These are phyloP conservation scores for Monopterus albus DNA, from an alignment of 2,113 vertebrate species.

Conservation along the genomic window DNA sequence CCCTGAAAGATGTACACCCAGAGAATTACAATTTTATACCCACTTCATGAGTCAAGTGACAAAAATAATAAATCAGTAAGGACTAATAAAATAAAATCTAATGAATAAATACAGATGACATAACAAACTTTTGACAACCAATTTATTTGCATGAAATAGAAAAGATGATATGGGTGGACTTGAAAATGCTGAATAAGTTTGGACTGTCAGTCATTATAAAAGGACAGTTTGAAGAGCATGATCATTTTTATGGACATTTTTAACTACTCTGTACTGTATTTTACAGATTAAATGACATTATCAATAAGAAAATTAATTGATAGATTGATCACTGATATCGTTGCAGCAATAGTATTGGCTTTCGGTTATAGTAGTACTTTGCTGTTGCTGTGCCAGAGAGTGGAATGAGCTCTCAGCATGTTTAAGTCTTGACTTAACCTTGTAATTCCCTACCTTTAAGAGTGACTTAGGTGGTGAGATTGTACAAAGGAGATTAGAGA, in stretches of 20 bases:
- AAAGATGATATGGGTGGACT: too few species aligned
- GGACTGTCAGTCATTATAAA: too few species aligned
- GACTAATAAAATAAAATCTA: not conserved
- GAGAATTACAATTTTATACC: not conserved
- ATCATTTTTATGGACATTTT: not conserved
- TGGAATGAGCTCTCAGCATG: not conserved
- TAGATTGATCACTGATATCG: not conserved
- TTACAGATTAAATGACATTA: not conserved
- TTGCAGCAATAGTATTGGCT: not conserved
- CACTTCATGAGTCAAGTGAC: too few species aligned
- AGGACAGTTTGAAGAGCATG: too few species aligned
- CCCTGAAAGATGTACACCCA: not conserved
- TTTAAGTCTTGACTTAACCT: conserved; percentile 27
- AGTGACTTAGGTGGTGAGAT: conserved; percentile 32
- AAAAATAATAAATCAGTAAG: not conserved
- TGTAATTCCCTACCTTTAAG: conserved; percentile 28
- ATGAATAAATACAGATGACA: too few species aligned
- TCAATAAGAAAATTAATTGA: not conserved
- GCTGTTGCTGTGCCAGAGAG: not conserved
- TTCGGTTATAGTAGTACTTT: not conserved
- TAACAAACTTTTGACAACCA: too few species aligned
- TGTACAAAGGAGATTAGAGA: conserved; percentile 27
- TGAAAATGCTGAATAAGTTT: too few species aligned
- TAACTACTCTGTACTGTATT: not conserved
- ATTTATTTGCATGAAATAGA: too few species aligned